phyloP scores from a whole-genome alignment of 2,888 invertebrate species.

The Escarpia spicata region DNA sequence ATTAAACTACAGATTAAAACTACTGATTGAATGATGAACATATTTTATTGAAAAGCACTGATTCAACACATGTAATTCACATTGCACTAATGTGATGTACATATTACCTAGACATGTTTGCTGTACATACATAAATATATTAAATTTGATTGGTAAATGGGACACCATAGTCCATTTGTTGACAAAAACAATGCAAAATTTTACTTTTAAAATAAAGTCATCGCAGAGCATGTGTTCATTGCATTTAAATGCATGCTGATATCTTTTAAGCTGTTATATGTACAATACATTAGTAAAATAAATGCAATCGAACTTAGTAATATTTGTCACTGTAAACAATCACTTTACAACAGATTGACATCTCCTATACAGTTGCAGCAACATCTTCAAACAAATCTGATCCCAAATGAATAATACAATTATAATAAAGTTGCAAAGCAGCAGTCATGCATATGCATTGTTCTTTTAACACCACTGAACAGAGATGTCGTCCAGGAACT shows the following conservation, averaged over 20 bases:
- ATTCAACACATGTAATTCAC: slow-evolving; percentile 16
- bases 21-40: neutral
- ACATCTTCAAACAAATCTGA: neutral
- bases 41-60: slow-evolving; percentile 6
- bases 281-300: neutral
- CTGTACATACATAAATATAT: slow-evolving; percentile 16
- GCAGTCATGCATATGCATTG: neutral
- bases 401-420: neutral
- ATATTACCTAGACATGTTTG: neutral
- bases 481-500: no score
- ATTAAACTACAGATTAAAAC: no score
- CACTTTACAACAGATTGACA: neutral
- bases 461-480: neutral
- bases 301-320: neutral
- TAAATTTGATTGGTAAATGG: neutral
- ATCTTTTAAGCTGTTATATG: neutral
- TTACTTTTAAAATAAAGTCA: neutral
- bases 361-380: neutral
- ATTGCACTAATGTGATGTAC: neutral
- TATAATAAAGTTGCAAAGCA: neutral
- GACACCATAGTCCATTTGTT: neutral
- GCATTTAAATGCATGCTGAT: neutral
- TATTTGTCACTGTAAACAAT: neutral
- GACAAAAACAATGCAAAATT: no score
- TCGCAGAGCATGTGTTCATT: neutral